phyloP scores from a whole-genome alignment of 2,888 invertebrate species.

The Protonemura montana region DNA sequence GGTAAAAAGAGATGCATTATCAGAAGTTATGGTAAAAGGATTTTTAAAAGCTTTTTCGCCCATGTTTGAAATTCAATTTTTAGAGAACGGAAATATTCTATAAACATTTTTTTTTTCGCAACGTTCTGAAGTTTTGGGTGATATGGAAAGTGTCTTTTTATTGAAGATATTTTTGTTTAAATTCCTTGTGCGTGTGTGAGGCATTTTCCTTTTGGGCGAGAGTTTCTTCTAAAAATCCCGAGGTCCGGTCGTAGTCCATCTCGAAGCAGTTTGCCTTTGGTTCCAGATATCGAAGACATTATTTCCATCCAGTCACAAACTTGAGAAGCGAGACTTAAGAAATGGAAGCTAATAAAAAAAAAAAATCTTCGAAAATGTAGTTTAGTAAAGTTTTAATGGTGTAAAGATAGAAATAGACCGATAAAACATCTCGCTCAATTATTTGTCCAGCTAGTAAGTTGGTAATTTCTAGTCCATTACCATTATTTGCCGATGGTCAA shows the following conservation, averaged over 20 bases:
- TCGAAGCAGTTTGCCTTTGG: neutral
- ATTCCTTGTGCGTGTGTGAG: neutral
- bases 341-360: neutral
- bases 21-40: slow-evolving; percentile 41
- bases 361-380: neutral
- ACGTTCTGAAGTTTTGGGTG: neutral
- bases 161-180: neutral
- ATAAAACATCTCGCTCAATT: slow-evolving; percentile 16
- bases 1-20: slow-evolving; percentile 31
- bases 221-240: neutral
- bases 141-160: neutral
- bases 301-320: neutral
- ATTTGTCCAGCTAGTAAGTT: slow-evolving; percentile 9
- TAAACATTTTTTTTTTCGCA: neutral
- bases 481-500: slow-evolving; percentile 1
- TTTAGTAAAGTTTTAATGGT: slow-evolving; percentile 21
- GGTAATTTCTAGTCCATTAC: slow-evolving; percentile 41
- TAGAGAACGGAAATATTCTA: slow-evolving; percentile 21
- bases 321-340: neutral
- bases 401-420: neutral
- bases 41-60: slow-evolving; percentile 39
- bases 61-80: slow-evolving; percentile 22
- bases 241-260: neutral
- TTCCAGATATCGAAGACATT: neutral
- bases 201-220: neutral